These are phyloP conservation scores for Philonicus albiceps DNA, from an alignment of 2,888 invertebrate species.

Conservation along the genomic window DNA sequence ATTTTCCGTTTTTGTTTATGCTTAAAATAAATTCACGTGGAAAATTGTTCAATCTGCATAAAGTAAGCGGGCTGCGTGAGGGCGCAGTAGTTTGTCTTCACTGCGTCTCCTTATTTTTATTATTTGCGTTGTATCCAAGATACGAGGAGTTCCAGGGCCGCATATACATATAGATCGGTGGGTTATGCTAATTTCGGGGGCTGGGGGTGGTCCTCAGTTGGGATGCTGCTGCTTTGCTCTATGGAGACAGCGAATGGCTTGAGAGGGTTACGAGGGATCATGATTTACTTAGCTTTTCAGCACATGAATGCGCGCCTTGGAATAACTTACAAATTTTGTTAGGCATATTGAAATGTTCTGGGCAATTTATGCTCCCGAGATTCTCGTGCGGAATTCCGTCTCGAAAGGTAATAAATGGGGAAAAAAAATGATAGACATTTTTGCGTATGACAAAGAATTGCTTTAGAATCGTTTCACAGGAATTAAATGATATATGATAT, in stretches of 20 bases:
- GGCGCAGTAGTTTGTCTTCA: not conserved
- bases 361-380: not conserved
- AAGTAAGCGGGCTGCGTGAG: not conserved
- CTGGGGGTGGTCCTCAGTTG: not conserved
- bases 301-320: not conserved
- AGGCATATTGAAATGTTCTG: not conserved
- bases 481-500: not conserved
- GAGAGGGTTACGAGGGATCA: not conserved
- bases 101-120: conserved; percentile 12
- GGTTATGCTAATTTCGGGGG: conserved; percentile 20
- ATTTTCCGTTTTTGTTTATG: conserved; percentile 26
- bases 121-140: not conserved
- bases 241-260: not conserved
- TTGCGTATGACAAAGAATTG: not conserved
- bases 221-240: not conserved
- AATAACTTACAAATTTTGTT: not conserved
- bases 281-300: not conserved
- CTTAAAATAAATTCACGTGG: conserved; percentile 39
- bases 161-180: conserved; percentile 5
- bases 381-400: not conserved
- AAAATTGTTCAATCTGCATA: conserved; percentile 40
- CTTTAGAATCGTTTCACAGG: not conserved
- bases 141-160: not conserved
- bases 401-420: not conserved
- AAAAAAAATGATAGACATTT: not conserved